These are phyloP conservation scores for Drosophila orena DNA, from an alignment of 1,140 invertebrate species.

Conservation along the genomic window DNA sequence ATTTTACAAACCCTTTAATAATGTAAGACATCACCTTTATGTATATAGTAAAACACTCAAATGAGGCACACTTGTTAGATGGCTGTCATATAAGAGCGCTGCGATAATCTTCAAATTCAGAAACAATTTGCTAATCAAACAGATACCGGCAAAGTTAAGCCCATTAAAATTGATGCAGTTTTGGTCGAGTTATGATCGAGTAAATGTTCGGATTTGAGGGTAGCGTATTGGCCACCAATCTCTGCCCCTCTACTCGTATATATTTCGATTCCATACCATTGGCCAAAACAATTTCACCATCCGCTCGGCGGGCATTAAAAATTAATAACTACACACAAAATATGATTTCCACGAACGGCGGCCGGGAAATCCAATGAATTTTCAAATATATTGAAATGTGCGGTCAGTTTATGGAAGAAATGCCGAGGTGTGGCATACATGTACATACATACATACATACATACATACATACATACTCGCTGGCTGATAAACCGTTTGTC, in stretches of 20 bases:
- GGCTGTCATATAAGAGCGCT: no score
- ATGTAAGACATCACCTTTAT: not conserved
- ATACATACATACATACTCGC: slow-evolving; percentile 10
- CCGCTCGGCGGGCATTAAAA: slow-evolving; percentile 46
- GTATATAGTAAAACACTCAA: no score
- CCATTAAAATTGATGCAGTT: slow-evolving; percentile 21
- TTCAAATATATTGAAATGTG: slow-evolving; percentile 63
- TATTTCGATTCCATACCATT: not conserved
- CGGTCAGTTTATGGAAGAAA: slow-evolving; percentile 9
- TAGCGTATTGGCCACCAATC: not conserved
- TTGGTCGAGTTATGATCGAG: slow-evolving; percentile 11
- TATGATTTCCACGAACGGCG: slow-evolving; percentile 15
- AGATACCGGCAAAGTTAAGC: slow-evolving; percentile 5
- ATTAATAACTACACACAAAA: slow-evolving; percentile 39
- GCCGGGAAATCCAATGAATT: slow-evolving; percentile 63
- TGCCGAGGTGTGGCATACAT: not conserved
- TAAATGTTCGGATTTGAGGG: slow-evolving; percentile 12
- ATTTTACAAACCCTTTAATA: not conserved
- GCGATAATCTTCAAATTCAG: slow-evolving; percentile 16
- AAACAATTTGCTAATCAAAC: slow-evolving; percentile 41
- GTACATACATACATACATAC: not conserved
- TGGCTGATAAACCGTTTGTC: slow-evolving; percentile 45
- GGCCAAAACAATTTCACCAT: slow-evolving; percentile 22
- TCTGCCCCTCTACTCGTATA: no score
- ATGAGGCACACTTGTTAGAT: no score